phyloP scores from a whole-genome alignment of 2,888 invertebrate species.

The Heliconius erato region DNA sequence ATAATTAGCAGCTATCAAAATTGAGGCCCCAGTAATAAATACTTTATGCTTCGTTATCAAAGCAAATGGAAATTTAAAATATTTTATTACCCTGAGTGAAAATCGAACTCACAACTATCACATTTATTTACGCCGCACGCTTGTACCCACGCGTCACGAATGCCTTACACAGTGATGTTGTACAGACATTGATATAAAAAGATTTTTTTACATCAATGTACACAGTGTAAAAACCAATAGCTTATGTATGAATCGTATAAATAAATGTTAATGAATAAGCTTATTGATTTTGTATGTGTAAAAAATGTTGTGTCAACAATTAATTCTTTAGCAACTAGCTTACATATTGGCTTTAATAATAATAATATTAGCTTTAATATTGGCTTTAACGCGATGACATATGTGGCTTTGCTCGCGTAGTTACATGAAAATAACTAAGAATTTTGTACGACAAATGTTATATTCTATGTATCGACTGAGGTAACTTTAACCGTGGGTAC shows the following conservation, averaged over 20 bases:
- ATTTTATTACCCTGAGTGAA: not conserved
- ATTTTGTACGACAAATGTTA: no score
- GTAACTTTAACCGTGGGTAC: no score
- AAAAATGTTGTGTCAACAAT: not conserved
- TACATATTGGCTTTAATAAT: no score
- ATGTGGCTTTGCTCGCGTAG: not conserved
- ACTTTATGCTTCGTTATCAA: no score
- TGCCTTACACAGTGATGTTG: no score
- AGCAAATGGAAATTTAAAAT: not conserved
- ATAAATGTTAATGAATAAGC: constrained; percentile 19
- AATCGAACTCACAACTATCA: not conserved
- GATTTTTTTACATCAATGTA: not conserved
- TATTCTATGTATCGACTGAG: no score
- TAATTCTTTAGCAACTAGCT: not conserved
- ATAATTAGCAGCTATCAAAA: no score
- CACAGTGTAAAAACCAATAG: not conserved
- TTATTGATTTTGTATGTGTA: not conserved
- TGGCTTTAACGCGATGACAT: not conserved
- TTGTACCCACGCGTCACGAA: not conserved
- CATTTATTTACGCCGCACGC: not conserved
- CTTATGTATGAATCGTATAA: not conserved
- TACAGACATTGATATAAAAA: no score
- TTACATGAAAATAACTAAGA: not conserved
- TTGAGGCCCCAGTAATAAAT: no score
- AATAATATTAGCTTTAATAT: no score